phyloP scores from a whole-genome alignment of 2,888 invertebrate genomes.

The Cenopis cana region DNA sequence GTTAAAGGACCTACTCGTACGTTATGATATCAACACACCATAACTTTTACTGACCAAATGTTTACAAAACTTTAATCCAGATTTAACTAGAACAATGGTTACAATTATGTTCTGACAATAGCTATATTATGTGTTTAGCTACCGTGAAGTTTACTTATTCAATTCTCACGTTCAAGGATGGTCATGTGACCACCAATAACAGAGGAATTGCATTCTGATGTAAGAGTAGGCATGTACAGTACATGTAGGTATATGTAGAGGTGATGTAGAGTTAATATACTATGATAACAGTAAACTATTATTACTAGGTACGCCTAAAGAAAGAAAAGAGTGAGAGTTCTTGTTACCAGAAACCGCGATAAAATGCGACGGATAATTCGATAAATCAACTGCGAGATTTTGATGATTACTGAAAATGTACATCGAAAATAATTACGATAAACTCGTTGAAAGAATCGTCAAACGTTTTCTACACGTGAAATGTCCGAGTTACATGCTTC shows the following conservation, averaged over 20 bases:
- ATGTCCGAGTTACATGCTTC: constrained; percentile 8
- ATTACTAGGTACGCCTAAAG: neutral
- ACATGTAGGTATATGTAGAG: no score
- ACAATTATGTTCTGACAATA: constrained; percentile 23
- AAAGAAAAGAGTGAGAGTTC: neutral
- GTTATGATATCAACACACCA: neutral
- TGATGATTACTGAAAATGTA: neutral
- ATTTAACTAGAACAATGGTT: constrained; percentile 28
- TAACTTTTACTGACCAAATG: constrained; percentile 30
- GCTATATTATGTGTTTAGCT: constrained; percentile 25
- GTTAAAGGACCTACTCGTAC: no score
- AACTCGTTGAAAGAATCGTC: neutral
- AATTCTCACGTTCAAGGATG: constrained; percentile 46
- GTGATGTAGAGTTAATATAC: neutral
- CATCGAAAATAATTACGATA: neutral
- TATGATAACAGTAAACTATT: neutral
- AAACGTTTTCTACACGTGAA: neutral
- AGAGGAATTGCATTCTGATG: constrained; percentile 15
- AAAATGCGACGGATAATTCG: neutral
- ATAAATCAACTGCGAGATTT: neutral
- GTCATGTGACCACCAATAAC: constrained; percentile 45
- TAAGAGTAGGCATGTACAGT: neutral
- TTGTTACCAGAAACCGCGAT: neutral
- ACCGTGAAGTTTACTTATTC: constrained; percentile 29
- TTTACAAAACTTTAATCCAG: constrained; percentile 32